Base-by-base conservation (phyloP, 2,797 vertebrate species). In the Manis crassicaudata region DNA sequence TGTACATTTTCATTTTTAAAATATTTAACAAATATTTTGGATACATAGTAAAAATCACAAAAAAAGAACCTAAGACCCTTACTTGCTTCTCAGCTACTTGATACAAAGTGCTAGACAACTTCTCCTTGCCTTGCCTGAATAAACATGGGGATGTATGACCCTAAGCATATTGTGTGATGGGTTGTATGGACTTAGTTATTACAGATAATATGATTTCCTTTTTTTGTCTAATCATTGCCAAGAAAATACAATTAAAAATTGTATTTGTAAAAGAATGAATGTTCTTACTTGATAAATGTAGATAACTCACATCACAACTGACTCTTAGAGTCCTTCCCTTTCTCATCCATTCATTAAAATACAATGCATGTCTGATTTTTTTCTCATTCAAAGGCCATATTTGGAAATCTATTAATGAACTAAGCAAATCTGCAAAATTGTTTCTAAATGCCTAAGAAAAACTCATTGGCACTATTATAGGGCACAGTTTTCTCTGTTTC, bases 171-270 rank as follows among this genome's bases (percentile, higher is more conserved):
- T 76, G 27, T 83, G 0, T 58, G 56, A 52, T 72, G 40, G 85
- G 54, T 43, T 52, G 52, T 58, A 62, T 46, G 29, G 56, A 9
- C 21, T 95, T 37, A 63, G 83, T 95, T 91, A 90, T 77, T 97
- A 91, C 94, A 67, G 18, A 72, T 67, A 73, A 50, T 32, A 54
- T 94, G 87, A 95, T 62, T 94, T 94, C 54, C 63, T 80, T 93
- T 88, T 72, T 58, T 17, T 77, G 65, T 79, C 35, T 89, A 86
- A 72, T 91, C n/a, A 81, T 91, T 96, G 83, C 76, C 92, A 87
- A 89, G 82, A 89, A 96, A 88, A 88, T 92, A 77, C 96, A 93
- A 50, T 81, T 92, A 75, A 92, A 92, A 43, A 81, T 90, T 94
- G 63, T 65, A 72, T 90, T 94, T 97, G 75, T 90, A 79, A 94